Base-by-base conservation (phyloP, 2,113 vertebrate species). In the Grallaria varia region DNA sequence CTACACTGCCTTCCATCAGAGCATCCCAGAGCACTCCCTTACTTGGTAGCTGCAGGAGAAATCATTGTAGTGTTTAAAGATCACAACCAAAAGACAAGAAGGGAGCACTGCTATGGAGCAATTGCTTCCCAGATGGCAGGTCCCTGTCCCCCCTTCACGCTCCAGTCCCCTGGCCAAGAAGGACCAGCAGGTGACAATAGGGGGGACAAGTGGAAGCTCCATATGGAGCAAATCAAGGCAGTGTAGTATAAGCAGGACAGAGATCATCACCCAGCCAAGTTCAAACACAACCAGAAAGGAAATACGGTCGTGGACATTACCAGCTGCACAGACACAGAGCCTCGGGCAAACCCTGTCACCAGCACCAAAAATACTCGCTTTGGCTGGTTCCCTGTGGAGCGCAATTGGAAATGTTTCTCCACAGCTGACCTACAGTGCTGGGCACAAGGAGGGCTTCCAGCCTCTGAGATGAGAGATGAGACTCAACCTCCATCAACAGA, bases 311-410 rank as follows among this genome's bases (percentile, higher is more conserved):
- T 8, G 53, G 69, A 45, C 9, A 1, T 59, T 40, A 69, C n/a
- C 10, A 71, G 89, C 72, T 52, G 80, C 85, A 76, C 84, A 47
- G 49, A 93, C 79, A 76, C 91, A 93, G 44, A 93, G 87, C 95
- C 93, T 66, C 7, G 0, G 92, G 95, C 86, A 50, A 91, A 21
- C 1, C 1, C 67, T 23, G 82, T 90, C 90, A 77, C 78, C 82
- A 80, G 85, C 6, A 4, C 87, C 88, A 89, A 76, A 91, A 90
- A 73, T 76, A 76, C 68, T 68, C 19, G 1, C 67, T 42, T 53
- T 52, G 92, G 90, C 82, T 17, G 76, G 69, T 50, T 68, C 66
- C 67, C 81, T 3, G 1, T 0, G 1, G 55, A 76, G 74, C 0
- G 0, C 14, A 0, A 33, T 22, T 1, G 9, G 79, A 95, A 75